Evolutionary conservation across 1,140 invertebrate genomes (phyloP), one percentile per base, ranked within the genome.

Genomic region (Belonocnema kinseyi): DNA sequence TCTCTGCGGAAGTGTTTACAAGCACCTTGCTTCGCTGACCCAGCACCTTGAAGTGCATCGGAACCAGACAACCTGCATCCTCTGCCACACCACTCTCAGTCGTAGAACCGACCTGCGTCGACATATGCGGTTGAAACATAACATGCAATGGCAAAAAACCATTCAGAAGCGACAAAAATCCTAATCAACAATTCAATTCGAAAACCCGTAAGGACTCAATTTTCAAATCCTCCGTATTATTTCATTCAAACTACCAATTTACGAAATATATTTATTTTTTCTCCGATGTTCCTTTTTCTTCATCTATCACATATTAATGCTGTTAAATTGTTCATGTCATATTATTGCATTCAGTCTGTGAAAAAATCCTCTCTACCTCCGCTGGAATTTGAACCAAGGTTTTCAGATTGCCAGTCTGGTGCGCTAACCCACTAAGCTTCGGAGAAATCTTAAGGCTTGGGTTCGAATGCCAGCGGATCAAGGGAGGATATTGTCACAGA

Each of bases 31-130:
- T 86, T 92, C 91, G 87, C 88, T 93, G 84, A 92, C 91, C 83
- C 91, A 92, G 88, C 92, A 93, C 88, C 91, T 91, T 54, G 91
- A 92, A 88, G 91, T 92, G 87, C 92, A 93, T 89, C 90, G 90
- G 83, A 92, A 92, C 85, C 91, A 92, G 85, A 93, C 92, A 81
- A 91, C 89, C 85, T 93, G 92, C 89, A 89, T 92, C 80, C 87
- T 92, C 81, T 93, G 92, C 87, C 87, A 91, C 85, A 92, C 91
- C 86, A 91, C 90, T 85, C 91, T 92, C 87, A 92, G 91, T 89
- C 90, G 91, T 89, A 91, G 90, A 90, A 92, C 90, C 85, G 91
- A 92, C 85, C 86, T 92, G 85, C 89, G 91, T 83, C 90, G 91
- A 85, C 91, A 92, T 85, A 92, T 92, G 91, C 88, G 89, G 79